Evolutionary conservation across 1,140 invertebrate species (phyloP).

Genomic region (Triops cancriformis): DNA sequence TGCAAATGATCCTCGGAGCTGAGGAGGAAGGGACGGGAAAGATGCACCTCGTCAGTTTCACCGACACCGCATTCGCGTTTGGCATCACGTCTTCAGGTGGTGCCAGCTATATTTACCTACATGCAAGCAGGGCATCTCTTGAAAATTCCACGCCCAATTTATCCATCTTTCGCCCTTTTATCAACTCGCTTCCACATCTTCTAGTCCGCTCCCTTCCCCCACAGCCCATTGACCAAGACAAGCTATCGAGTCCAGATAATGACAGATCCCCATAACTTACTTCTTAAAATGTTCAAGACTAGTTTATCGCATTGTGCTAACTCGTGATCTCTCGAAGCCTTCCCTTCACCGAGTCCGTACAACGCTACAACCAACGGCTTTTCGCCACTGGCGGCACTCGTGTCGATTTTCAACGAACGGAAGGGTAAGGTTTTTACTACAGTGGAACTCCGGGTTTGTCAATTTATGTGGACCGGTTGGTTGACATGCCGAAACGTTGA

Average conservation of each 20-base stretch:
- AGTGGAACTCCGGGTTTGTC: neutral
- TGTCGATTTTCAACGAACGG: neutral
- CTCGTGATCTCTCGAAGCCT: neutral
- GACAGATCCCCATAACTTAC: neutral
- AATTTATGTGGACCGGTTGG: neutral
- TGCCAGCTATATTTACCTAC: constrained; percentile 13
- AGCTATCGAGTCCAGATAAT: neutral
- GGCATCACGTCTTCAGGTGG: constrained; percentile 8
- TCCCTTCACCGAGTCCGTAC: neutral
- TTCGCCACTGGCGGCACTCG: no score
- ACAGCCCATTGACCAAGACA: constrained; percentile 4
- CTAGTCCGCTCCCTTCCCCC: neutral
- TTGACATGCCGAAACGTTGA: no score
- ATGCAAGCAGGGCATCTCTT: neutral
- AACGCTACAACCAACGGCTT: neutral
- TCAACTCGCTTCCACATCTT: neutral
- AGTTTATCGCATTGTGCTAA: neutral
- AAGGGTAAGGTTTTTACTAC: neutral
- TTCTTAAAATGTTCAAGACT: neutral
- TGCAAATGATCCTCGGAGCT: neutral
- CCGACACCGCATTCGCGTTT: neutral
- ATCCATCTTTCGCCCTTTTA: neutral
- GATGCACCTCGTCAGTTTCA: constrained; percentile 4
- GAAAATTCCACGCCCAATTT: constrained; percentile 5
- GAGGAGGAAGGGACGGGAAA: neutral